These are phyloP conservation scores for Pogoniulus pusillus DNA, from an alignment of 2,797 vertebrate genomes.

Conservation along the genomic window DNA sequence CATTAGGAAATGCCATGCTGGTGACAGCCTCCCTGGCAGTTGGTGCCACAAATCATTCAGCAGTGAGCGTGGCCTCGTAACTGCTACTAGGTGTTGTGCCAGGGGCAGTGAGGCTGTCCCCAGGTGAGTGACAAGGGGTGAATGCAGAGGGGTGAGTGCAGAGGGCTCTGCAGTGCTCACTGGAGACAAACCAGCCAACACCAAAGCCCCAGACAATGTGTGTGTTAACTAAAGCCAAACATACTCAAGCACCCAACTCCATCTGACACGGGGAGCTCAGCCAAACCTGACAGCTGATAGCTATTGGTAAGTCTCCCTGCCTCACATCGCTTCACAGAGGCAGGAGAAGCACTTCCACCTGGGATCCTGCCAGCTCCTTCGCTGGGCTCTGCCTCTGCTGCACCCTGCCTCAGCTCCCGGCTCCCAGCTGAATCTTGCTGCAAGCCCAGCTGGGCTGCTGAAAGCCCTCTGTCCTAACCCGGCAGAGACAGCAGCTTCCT, in stretches of 20 bases:
- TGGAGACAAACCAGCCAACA: neutral
- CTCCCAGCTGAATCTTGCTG: accelerated
- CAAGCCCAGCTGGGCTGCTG: neutral
- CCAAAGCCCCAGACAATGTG: neutral
- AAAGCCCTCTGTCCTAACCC: neutral
- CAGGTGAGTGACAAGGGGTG: neutral
- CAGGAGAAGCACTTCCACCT: neutral
- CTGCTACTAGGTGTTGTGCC: neutral
- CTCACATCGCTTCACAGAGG: neutral
- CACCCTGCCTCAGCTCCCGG: neutral
- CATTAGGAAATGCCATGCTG: conserved; percentile 31
- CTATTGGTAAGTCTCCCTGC: too few species aligned
- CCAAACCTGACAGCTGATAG: too few species aligned
- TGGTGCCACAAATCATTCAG: conserved; percentile 28
- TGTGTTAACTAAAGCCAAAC: neutral
- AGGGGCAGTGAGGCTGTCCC: neutral
- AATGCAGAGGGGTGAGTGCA: neutral
- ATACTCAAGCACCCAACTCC: neutral
- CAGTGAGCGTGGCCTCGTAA: neutral
- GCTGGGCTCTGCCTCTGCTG: accelerated
- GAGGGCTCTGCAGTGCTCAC: neutral
- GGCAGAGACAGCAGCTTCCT: neutral
- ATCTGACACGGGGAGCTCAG: too few species aligned
- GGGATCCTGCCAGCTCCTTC: neutral
- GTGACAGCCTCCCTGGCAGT: conserved; percentile 41